Base-by-base conservation (phyloP, 2,113 vertebrate species). In the Oophaga pumilio region DNA sequence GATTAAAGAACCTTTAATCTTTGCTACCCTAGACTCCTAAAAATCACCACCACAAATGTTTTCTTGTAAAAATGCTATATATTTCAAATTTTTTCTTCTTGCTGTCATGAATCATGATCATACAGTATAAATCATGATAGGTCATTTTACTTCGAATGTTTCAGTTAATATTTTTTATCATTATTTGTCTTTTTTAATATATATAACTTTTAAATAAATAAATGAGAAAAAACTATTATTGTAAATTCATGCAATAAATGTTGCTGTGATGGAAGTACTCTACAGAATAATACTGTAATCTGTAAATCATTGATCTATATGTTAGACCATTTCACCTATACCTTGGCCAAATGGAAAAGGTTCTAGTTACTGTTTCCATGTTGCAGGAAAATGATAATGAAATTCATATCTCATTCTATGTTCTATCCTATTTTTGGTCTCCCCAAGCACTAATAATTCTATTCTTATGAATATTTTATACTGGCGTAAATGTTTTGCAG, bases 381-480 rank as follows among this genome's bases (percentile, higher is more conserved):
- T 78, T 79, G 24, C 28, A 84, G 69, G n/a, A 28, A 60, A 83
- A 86, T 79, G 13, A 56, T 86, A 86, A 86, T 86, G 60, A 66
- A 53, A 79, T 86, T 28, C 85, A 86, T 69, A 86, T 68, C 52
- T 26, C 76, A 24, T 52, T 64, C 59, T 15, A 53, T 85, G 73
- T 64, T 85, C 57, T 85, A 28, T 84, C 53, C 68, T 53, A 52
- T 50, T 91, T 43, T 91, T 94, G 92, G 88, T 91, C 92, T 91
- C 90, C 89, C 87, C 80, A 87, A 89, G 87, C 77, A 85, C 89
- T 93, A 92, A 95, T 94, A 91, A 92, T 91, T 89, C 92, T 89
- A 91, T 91, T 85, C 90, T 89, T 90, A 93, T 94, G 92, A 92
- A 93, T 93, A 93, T 93, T 92, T 83, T 92, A 91, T 59, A 66